Base-by-base conservation (phyloP, 2,113 vertebrate species). In the Anseranas semipalmata region DNA sequence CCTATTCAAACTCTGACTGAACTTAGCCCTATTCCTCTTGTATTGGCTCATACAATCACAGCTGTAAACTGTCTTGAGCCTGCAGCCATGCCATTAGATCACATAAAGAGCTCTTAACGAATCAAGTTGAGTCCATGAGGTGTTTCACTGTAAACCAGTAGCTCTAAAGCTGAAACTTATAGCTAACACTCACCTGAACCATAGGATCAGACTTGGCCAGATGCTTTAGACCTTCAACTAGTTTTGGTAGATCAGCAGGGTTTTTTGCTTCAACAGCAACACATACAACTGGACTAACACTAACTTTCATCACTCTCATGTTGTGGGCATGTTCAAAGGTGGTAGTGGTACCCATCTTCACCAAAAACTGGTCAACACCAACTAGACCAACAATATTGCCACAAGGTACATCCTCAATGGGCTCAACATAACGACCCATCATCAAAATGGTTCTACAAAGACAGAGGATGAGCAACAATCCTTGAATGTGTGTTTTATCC, bases 321-420 rank as follows among this genome's bases (percentile, higher is more conserved):
- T 98, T 98, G 95, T 97, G 97, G 43, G 97, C 96, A 33, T 97
- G 89, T 53, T 98, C 97, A 43, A 92, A 98, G n/a, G 97, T 98
- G 85, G 94, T 92, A 87, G 97, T 97, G 63, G 97, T 97, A 66
- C 96, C 96, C 1, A 58, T 97, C 89, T 98, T 98, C 78, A 98
- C 91, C 93, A 98, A 87, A 92, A 96, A 98, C 92, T 98, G 97
- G 85, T 98, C 97, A 35, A 98, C 97, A n/a, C 96, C 96, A 53
- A 98, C 97, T 79, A 98, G 91, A 58, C 97, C 97, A 39, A 97
- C 97, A 55, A 97, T 97, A 94, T 97, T 98, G n/a, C 97, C 97
- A 55, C 97, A 98, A 81, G 97, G 97, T 52, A 98, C 97, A 41
- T 98, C 97, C 89, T 98, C 97, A 72, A 98, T 97, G 86, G 97